phyloP scores from a whole-genome alignment of 2,888 invertebrate genomes.

The Amblyjoppa proteus region DNA sequence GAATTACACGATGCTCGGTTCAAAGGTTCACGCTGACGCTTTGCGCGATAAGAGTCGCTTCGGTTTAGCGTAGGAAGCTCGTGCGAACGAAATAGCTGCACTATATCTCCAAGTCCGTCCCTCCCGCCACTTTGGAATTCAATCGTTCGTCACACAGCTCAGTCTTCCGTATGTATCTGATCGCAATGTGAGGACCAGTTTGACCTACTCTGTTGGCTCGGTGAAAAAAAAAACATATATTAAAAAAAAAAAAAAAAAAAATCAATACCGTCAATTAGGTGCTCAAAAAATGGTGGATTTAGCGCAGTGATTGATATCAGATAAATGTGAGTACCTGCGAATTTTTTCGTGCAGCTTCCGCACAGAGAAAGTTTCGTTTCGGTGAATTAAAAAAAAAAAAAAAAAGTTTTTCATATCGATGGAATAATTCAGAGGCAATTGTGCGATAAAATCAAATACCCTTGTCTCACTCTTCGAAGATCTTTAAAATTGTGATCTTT shows the following conservation, averaged over 20 bases:
- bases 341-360: background rate
- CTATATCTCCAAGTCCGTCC: background rate
- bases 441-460: no score
- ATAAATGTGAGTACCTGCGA: background rate
- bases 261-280: background rate
- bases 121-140: slow-evolving; percentile 41
- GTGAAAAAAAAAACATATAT: background rate
- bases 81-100: slow-evolving; percentile 23
- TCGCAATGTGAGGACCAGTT: slow-evolving; percentile 12
- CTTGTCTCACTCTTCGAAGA: no score
- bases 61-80: slow-evolving; percentile 40
- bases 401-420: no score
- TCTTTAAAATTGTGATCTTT: no score
- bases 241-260: no score
- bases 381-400: no score
- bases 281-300: background rate
- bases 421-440: no score
- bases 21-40: slow-evolving; percentile 53
- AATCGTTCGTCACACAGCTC: slow-evolving; percentile 47
- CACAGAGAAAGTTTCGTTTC: no score
- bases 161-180: slow-evolving; percentile 4
- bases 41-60: slow-evolving; percentile 55
- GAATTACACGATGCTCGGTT: slow-evolving; percentile 10
- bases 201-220: background rate
- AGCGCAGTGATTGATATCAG: background rate